Evolutionary conservation across 2,888 invertebrate species (phyloP), one percentile per base, ranked within the genome.

Genomic region (Ophioninae sp.): DNA sequence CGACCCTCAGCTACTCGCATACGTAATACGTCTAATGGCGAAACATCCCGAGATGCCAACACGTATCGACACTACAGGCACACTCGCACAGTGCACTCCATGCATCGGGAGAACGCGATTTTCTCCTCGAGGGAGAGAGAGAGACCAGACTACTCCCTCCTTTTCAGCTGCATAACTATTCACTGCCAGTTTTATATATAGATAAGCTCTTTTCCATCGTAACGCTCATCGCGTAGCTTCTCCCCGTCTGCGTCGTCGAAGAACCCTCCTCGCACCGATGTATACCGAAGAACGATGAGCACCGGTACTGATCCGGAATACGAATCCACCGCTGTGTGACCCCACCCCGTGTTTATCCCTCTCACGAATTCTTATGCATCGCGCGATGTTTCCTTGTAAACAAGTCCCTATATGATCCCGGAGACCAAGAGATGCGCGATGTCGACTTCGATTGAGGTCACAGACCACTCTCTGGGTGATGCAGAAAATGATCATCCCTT

Each of bases 371-470:
- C 89, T 87, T 89, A 91, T 91, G 89, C 91, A 86, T 85, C 84
- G 87, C 89, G 89, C 88, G 88, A 86, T 86, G 88, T 88, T 90
- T 91, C 90, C 90, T 91, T 90, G 90, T 91, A 91, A 91, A 91
- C 90, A 89, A 89, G 88, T 89, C 89, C 89, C 85, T 89, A 88
- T 87, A 87, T 85, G 88, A 87, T 72, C 57, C 30, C 61, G 56
- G 61, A 56, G 64, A 87, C 61, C 80, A 23, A 74, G 69, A 68
- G 75, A 70, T 74, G 64, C 70, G 65, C 50, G 30, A 30, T 82
- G 44, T 70, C 72, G 83, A 75, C 83, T 81, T 86, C 83, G 85
- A 87, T 88, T 87, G 87, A 88, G 89, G 87, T 87, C 89, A 86
- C 59, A 39, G 30, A 41, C 59, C 13, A 17, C 21, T 21, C 17